Evolutionary conservation across 2,113 vertebrate species (phyloP).

Genomic region (Parotia lawesii): DNA sequence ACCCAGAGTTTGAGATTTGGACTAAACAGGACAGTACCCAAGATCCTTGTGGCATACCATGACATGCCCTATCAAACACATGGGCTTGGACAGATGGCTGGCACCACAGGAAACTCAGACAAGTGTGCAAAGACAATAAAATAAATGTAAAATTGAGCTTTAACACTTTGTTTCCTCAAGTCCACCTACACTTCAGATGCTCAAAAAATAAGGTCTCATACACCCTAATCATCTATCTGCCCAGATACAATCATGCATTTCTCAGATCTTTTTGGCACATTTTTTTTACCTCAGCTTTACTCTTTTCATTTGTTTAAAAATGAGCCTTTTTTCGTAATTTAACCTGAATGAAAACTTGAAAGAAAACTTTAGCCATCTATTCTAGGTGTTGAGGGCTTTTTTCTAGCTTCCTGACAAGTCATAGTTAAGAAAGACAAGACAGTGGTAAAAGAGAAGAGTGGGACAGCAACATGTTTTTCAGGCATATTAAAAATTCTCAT

Average conservation of each 20-base stretch:
- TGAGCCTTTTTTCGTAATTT: not conserved
- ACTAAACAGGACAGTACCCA: not conserved
- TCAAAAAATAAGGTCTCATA: slow-evolving; percentile 3
- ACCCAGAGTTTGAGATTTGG: not conserved
- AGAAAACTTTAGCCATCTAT: not conserved
- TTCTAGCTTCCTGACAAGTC: not conserved
- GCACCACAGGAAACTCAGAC: not conserved
- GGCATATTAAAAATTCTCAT: not conserved
- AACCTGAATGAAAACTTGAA: not conserved
- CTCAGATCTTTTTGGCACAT: not conserved
- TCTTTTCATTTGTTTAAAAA: not conserved
- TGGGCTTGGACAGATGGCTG: not conserved
- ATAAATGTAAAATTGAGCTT: not conserved
- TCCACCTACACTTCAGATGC: slow-evolving; percentile 49
- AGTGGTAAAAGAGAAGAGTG: not conserved
- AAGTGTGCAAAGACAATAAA: slow-evolving; percentile 14
- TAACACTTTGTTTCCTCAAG: slow-evolving; percentile 27
- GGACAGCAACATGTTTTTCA: not conserved
- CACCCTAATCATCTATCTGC: not conserved
- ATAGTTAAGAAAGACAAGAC: not conserved
- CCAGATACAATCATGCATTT: not conserved
- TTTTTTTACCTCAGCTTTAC: not conserved
- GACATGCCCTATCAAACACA: not conserved
- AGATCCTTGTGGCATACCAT: not conserved
- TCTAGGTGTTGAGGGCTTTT: not conserved